Evolutionary conservation across 1,140 invertebrate species (phyloP), one percentile per base, ranked within the genome.

Genomic region (Lasioglossum baleicum): DNA sequence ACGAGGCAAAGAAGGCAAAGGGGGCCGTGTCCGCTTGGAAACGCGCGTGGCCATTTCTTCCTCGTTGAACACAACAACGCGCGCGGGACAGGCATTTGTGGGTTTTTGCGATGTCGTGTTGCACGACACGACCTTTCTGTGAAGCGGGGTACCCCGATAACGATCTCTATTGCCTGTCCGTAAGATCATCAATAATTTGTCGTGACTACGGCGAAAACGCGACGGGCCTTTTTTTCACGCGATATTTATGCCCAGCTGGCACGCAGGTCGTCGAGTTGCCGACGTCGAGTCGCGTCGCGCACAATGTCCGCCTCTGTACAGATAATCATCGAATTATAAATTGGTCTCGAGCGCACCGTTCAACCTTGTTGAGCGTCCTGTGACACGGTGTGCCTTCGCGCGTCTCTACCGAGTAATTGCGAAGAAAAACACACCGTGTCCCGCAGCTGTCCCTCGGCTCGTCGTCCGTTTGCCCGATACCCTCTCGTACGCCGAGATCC

Each of bases 101-200:
- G 35, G 53, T 80, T 80, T 80, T 83, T 66, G 71, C 70, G 44
- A 31, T 31, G 42, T 61, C 69, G 65, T 61, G 53, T 26, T 51
- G 75, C 75, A 67, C 66, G 69, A 79, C 53, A 65, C 63, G 72
- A 80, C 80, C 76, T 83, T 84, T 75, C 75, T 63, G 70, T 66
- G 65, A 83, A 58, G 53, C 68, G 58, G 65, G 58, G 51, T 4
- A 15, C 51, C 63, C 58, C 51, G 56, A 84, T 80, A 80, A 73
- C 61, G 56, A 84, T 83, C 76, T 83, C 70, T 70, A 83, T 79
- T 69, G 53, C 42, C 78, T 83, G 63, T 84, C 76, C 76, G 64
- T 65, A 73, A 78, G 76, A 78, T 78, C 68, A 84, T 84, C 80
- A 76, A 84, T 84, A 84, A 84, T 84, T 84, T 84, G 77, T 81